These are phyloP conservation scores for Drosophila yakuba DNA, from an alignment of 1,140 invertebrate genomes.

Conservation along the genomic window DNA sequence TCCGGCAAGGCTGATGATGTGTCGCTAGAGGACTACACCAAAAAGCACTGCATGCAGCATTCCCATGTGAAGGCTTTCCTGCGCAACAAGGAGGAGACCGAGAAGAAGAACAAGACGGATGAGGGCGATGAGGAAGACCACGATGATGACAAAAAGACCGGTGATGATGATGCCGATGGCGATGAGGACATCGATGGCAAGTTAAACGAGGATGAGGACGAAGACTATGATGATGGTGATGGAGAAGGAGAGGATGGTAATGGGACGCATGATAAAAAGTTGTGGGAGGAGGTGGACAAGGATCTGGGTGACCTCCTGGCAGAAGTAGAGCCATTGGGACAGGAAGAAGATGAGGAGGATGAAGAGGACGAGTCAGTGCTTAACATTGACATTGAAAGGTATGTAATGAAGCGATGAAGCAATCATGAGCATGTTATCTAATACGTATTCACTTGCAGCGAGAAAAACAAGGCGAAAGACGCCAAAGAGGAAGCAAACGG, in stretches of 20 bases:
- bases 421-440: neutral
- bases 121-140: conserved; percentile 57
- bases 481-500: conserved; percentile 64
- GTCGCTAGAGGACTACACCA: conserved; percentile 86
- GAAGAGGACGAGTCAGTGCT: conserved; percentile 89
- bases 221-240: conserved; percentile 35
- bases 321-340: conserved; percentile 87
- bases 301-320: conserved; percentile 89
- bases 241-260: conserved; percentile 75
- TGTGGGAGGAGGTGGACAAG: conserved; percentile 91
- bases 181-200: conserved; percentile 85
- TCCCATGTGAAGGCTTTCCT: conserved; percentile 90
- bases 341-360: conserved; percentile 89
- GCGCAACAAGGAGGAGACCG: conserved; percentile 90
- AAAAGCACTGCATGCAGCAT: conserved; percentile 89
- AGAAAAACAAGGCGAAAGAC: conserved; percentile 75
- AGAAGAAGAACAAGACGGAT: conserved; percentile 85
- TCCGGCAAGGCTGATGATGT: conserved; percentile 87
- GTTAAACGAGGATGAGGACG: conserved; percentile 64
- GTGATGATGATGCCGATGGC: conserved; percentile 47
- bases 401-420: neutral
- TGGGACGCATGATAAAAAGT: conserved; percentile 87
- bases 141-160: conserved; percentile 34
- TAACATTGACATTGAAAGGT: conserved; percentile 85
- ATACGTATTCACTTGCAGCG: conserved; percentile 44